These are phyloP conservation scores for Polydesmus complanatus DNA, from an alignment of 2,888 invertebrate species.

Conservation along the genomic window DNA sequence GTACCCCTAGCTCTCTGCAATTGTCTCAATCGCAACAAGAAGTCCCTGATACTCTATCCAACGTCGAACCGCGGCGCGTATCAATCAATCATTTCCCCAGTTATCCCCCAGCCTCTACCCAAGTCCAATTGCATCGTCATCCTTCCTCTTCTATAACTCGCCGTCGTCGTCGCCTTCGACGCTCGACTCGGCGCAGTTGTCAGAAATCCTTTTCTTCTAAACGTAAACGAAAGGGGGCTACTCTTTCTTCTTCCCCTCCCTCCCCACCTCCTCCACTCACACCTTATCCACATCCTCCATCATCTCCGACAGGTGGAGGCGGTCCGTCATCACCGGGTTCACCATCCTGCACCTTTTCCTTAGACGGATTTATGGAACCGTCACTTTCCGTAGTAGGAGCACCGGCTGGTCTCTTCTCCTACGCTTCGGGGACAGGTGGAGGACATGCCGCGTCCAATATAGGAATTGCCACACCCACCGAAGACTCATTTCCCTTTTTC, in stretches of 20 bases:
- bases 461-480: conserved; percentile 35
- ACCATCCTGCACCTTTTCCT: conserved; percentile 65
- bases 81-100: conserved; percentile 27
- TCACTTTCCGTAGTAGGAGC: conserved; percentile 45
- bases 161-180: conserved; percentile 15
- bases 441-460: conserved; percentile 43
- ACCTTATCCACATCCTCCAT: conserved; percentile 1
- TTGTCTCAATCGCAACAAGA: conserved; percentile 36
- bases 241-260: background rate
- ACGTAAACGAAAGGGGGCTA: background rate
- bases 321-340: conserved; percentile 40
- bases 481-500: conserved; percentile 68
- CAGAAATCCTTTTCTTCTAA: background rate
- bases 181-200: conserved; percentile 15
- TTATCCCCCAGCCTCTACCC: conserved; percentile 18
- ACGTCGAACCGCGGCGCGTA: conserved; percentile 27
- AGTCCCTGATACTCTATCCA: conserved; percentile 22
- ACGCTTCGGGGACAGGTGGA: conserved; percentile 35
- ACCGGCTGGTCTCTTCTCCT: conserved; percentile 17
- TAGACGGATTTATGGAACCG: conserved; percentile 72
- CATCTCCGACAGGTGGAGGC: conserved; percentile 13
- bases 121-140: conserved; percentile 15
- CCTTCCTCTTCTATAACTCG: conserved; percentile 18
- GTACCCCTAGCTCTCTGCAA: conserved; percentile 33
- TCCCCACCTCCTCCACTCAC: background rate